Conservation (phyloP, 2,888 invertebrate species). For the Mechanitis messenoides region DNA sequence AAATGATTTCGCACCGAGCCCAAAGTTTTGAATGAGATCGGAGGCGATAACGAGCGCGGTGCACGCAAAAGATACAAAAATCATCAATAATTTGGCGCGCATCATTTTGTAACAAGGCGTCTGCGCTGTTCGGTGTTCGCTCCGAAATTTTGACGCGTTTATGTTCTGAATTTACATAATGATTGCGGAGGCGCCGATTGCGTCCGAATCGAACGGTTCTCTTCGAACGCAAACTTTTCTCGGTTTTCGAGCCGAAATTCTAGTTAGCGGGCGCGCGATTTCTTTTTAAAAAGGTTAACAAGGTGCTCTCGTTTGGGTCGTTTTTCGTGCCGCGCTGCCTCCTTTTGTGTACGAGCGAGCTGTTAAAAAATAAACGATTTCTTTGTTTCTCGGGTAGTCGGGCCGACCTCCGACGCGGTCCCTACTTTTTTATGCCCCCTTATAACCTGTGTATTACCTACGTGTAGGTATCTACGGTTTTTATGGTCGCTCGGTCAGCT, state of each 20-base stretch:
- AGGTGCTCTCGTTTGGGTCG: conserved; percentile 71
- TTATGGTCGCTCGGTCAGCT: conserved; percentile 74
- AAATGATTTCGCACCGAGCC: conserved; percentile 2
- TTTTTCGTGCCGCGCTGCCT: conserved; percentile 72
- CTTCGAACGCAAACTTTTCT: conserved; percentile 56
- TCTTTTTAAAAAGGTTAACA: conserved; percentile 76
- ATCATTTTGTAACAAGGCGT: conserved; percentile 46
- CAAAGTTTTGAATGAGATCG: conserved; percentile 17
- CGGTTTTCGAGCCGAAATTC: conserved; percentile 74
- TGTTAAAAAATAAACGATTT: conserved; percentile 77
- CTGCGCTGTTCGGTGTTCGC: conserved; percentile 45
- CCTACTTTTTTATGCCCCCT: conserved; percentile 74
- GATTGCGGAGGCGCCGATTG: conserved; percentile 69
- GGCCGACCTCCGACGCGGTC: conserved; percentile 75
- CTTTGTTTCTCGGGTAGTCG: conserved; percentile 77
- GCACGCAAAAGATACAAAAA: conserved; percentile 23
- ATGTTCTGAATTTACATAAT: conserved; percentile 66
- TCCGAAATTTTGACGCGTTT: conserved; percentile 47
- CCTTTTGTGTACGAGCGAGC: conserved; percentile 75
- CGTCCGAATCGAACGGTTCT: conserved; percentile 48
- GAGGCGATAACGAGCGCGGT: conserved; percentile 14
- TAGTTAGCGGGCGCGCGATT: conserved; percentile 73
- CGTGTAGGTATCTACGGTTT: conserved; percentile 76
- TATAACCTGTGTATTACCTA: conserved; percentile 76
- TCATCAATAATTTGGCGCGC: conserved; percentile 49